Percentiles rank a stretch among this genome's conserved stretches.
phyloP scores from a whole-genome alignment of 2,113 vertebrate species.

The Puma concolor region DNA sequence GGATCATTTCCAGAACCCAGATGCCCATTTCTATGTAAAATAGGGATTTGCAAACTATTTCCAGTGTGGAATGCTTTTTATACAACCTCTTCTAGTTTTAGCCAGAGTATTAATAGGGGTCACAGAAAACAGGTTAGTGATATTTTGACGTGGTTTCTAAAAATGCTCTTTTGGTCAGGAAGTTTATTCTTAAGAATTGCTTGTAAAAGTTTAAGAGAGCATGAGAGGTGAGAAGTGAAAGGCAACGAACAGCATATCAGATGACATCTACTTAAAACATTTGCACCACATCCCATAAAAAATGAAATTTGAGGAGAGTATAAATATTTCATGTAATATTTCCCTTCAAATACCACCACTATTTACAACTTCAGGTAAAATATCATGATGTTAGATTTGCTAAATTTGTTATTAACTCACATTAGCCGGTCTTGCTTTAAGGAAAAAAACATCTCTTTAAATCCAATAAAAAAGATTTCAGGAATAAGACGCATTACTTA shows the following conservation, averaged over 20 bases:
- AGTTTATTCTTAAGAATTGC: constrained; percentile 44
- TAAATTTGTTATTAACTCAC: not conserved
- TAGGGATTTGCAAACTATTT: not conserved
- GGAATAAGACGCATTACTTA: not conserved
- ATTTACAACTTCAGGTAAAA: not conserved
- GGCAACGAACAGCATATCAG: not conserved
- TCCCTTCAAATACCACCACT: constrained; percentile 52
- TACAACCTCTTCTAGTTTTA: not conserved
- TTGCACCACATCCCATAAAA: not conserved
- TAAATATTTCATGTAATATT: constrained; percentile 48
- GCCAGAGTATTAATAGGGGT: not conserved
- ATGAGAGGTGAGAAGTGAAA: not conserved
- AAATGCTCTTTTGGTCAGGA: not conserved
- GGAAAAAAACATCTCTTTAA: not conserved
- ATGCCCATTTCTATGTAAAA: not conserved
- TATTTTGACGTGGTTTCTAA: not conserved
- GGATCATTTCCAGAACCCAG: not conserved
- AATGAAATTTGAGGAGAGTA: constrained; percentile 54
- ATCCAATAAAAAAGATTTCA: not conserved
- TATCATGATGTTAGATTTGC: not conserved
- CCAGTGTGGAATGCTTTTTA: not conserved
- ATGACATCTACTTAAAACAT: constrained; percentile 49
- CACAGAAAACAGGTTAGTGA: not conserved
- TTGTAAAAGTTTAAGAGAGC: constrained; percentile 15
- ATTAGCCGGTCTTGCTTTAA: not conserved